Base-by-base conservation (phyloP, 2,888 invertebrate genomes). In the Oxyteleia sp. region DNA sequence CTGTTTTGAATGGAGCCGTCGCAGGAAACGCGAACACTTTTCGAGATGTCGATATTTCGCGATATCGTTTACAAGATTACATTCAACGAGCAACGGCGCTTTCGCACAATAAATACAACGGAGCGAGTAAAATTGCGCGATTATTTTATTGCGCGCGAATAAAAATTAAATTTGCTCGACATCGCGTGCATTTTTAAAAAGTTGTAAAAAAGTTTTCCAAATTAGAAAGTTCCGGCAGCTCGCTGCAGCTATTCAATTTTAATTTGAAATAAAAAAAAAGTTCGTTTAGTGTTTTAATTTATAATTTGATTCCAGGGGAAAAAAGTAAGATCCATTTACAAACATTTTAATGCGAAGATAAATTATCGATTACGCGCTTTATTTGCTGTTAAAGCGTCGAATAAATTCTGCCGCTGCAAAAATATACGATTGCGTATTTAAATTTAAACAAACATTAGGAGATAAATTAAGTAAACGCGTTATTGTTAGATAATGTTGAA, bases 391-490 rank as follows among this genome's bases (percentile, higher is more conserved):
- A 64, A 63, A 64, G 18, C 13, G 45, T n/a, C 29, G 23, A 61
- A 61, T 61, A 61, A 45, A 61, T 61, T 64, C n/a, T 4, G 29
- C 4, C 10, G 35, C 5, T 0, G 38, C 26, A 11, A 53, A 53
- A 53, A n/a, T n/a, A n/a, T n/a, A 66, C 41, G 35, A 53, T 53
- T 53, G 66, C 29, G 66, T 10, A n/a, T 51, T 49, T 64, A 8
- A 47, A 64, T 35, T 49, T 20, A 38, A 51, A 43, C 64, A 66
- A 66, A 66, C 43, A 53, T 53, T 66, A 53, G 53, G 29, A n/a
- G 49, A 53, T 53, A 53, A 53, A 64, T 64, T 26, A 66, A 53
- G 66, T 20, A 35, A 51, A 15, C 26, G n/a, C n/a, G n/a, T n/a
- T n/a, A n/a, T 15, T 26, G 51, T 41, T 51, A 51, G 51, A 51